phyloP scores from a whole-genome alignment of 2,113 vertebrate species.

The Rafetus swinhoei region DNA sequence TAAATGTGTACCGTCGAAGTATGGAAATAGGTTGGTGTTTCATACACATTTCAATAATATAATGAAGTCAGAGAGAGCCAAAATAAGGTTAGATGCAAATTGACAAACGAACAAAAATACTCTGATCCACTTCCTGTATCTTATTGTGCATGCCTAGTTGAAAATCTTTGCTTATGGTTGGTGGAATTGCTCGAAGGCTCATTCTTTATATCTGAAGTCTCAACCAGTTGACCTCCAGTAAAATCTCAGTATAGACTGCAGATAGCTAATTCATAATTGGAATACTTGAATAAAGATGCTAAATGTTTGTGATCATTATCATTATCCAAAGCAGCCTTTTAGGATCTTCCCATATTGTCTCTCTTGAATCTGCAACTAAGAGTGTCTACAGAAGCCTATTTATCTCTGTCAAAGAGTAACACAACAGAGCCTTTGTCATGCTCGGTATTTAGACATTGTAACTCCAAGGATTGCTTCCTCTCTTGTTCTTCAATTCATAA shows the following conservation, averaged over 20 bases:
- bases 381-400: constrained; percentile 6
- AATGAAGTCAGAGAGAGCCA: neutral
- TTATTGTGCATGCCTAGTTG: neutral
- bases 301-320: neutral
- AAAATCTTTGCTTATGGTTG: neutral
- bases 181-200: too few relatives aligned
- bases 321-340: constrained; percentile 51
- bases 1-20: neutral
- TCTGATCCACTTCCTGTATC: neutral
- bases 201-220: neutral
- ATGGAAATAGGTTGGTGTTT: neutral
- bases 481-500: constrained; percentile 1
- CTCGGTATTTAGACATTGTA: neutral
- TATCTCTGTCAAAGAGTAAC: neutral
- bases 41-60: neutral
- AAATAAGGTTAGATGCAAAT: neutral
- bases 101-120: neutral
- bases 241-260: constrained; percentile 15
- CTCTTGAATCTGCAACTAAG: constrained; percentile 17
- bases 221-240: neutral
- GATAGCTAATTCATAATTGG: constrained; percentile 14
- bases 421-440: constrained; percentile 9
- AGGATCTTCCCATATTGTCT: neutral
- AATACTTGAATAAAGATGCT: neutral
- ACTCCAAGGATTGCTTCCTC: constrained; percentile 12